A percentile compares a stretch with the other conserved stretches of the same genome.
phyloP scores from a whole-genome alignment of 1,140 invertebrate genomes.

The Riptortus pedestris region DNA sequence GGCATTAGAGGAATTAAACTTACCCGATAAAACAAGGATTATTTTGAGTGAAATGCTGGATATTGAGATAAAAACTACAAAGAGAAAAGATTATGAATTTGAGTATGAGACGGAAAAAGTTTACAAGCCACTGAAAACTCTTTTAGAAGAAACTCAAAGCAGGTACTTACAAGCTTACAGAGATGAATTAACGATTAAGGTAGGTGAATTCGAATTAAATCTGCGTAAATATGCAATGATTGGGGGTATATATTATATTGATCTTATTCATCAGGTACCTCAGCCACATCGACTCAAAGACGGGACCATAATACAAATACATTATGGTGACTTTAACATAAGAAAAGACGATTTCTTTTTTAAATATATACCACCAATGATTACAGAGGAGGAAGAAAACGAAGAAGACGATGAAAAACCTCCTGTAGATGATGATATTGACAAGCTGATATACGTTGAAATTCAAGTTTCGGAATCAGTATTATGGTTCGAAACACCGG shows the following conservation, averaged over 20 bases:
- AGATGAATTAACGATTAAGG: constrained; percentile 10
- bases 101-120: neutral
- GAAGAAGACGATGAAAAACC: constrained; percentile 28
- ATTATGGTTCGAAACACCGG: constrained; percentile 72
- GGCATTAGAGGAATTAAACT: neutral
- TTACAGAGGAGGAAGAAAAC: constrained; percentile 29
- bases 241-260: constrained; percentile 52
- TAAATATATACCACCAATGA: constrained; percentile 28
- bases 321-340: constrained; percentile 18
- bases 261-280: constrained; percentile 53
- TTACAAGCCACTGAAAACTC: neutral
- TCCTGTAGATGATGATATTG: constrained; percentile 19
- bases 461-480: constrained; percentile 58
- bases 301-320: constrained; percentile 25
- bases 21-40: neutral
- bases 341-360: constrained; percentile 25
- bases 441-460: constrained; percentile 26
- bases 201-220: constrained; percentile 47
- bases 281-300: constrained; percentile 42
- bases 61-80: neutral
- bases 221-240: constrained; percentile 52
- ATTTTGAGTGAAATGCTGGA: neutral
- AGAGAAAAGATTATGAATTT: neutral
- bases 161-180: neutral
- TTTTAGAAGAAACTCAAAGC: neutral